Base-by-base conservation (phyloP, 2,113 vertebrate species). In the Nesogale talazaci region DNA sequence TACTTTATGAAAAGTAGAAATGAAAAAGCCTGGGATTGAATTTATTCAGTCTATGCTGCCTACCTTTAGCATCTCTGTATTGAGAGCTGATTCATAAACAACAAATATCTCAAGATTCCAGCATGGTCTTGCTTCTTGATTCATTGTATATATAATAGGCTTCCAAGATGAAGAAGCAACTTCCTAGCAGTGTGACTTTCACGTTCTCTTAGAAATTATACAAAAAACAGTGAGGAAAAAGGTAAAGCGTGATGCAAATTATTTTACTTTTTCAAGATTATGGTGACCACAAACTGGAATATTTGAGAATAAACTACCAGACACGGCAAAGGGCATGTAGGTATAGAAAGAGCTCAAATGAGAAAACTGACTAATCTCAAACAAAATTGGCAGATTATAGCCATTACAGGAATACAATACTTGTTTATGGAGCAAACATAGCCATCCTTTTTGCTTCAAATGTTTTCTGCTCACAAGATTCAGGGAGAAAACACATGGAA, bases 401-500 rank as follows among this genome's bases (percentile, higher is more conserved):
- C 22, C 36, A 83, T 77, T 78, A 17, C 31, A 70, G 77, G 25
- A 59, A 85, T 38, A 9, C 7, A 63, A 23, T 22, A 11, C 70
- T 76, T 56, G 46, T 59, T 38, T 25, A 15, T 85, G 31, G 36
- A 79, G 12, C 34, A 63, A 78, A 72, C 79, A 31, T n/a, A 90
- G 46, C 20, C 29, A 23, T 12, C n/a, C 36, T 36, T 70, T 70
- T 56, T 72, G 74, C 67, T 67, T 38, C 88, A 92, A 77, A 61
- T 61, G 0, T 42, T 76, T 86, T 78, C 69, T 84, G 36, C 74
- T 84, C 90, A 84, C 75, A 94, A 82, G 31, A 83, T 81, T 76
- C 8, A 75, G 16, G 88, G 93, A 83, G 23, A 31, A 38, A 82
- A 86, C 14, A 59, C 16, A 6, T 76, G 14, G 56, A 6, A 11